Conservation (phyloP, 2,113 vertebrate genomes). For the Amblyopsis rosae region DNA sequence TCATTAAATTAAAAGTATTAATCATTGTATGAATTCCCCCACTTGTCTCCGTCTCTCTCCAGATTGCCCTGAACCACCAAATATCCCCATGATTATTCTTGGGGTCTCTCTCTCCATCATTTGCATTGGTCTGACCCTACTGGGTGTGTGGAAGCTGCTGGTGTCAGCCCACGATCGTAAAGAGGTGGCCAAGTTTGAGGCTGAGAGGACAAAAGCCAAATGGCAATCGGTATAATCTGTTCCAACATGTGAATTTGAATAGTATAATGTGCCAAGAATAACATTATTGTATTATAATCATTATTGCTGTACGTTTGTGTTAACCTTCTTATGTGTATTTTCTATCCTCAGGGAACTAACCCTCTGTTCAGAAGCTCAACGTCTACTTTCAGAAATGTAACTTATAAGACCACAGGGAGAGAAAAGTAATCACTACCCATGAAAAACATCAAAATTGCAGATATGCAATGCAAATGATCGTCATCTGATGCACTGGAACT, state of each 20-base stretch:
- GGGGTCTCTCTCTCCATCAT: constrained; percentile 90
- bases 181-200: constrained; percentile 97
- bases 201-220: constrained; percentile 90
- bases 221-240: constrained; percentile 88
- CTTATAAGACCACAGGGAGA: constrained; percentile 85
- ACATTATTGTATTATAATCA: background rate
- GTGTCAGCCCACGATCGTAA: constrained; percentile 94
- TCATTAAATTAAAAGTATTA: too few species aligned
- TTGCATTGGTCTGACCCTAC: constrained; percentile 86
- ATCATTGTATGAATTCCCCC: too few species aligned
- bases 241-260: background rate
- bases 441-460: constrained; percentile 6
- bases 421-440: constrained; percentile 79
- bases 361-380: constrained; percentile 94
- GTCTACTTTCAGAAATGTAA: constrained; percentile 95
- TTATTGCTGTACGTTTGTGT: background rate
- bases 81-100: constrained; percentile 89
- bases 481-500: constrained; percentile 56
- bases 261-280: background rate
- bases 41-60: constrained; percentile 30
- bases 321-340: constrained; percentile 23
- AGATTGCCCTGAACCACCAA: constrained; percentile 89
- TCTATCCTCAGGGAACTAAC: constrained; percentile 86
- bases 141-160: constrained; percentile 92
- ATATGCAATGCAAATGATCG: constrained; percentile 25